These are phyloP conservation scores for Sapajus apella DNA, from an alignment of 2,113 vertebrate genomes.

Conservation along the genomic window DNA sequence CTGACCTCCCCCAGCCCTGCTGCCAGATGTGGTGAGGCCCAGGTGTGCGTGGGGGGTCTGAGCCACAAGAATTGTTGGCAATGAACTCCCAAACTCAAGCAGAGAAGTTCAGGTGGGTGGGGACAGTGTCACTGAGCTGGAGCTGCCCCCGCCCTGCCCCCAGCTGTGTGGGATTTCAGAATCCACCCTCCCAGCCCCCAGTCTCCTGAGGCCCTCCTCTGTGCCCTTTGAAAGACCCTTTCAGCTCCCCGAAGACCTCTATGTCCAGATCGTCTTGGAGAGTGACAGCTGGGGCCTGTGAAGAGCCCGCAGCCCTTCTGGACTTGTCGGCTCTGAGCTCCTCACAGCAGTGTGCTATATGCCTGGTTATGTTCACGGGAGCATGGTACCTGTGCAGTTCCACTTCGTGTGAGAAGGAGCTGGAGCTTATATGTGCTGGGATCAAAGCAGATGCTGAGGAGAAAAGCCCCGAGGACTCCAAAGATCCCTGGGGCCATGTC, in stretches of 20 bases:
- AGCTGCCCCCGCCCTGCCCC: not conserved
- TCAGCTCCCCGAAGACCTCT: not conserved
- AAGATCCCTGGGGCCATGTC: not conserved
- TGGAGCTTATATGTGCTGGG: not conserved
- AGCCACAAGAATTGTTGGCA: not conserved
- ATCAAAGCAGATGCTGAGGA: not conserved
- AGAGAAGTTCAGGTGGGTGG: not conserved
- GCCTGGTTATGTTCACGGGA: not conserved
- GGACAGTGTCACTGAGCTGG: not conserved
- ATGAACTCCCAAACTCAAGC: not conserved
- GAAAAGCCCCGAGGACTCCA: not conserved
- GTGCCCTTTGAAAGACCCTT: not conserved
- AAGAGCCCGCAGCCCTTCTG: too few relatives aligned
- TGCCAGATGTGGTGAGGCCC: constrained; percentile 57
- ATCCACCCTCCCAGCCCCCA: not conserved
- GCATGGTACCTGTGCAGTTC: not conserved
- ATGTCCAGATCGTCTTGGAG: not conserved
- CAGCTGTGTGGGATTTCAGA: not conserved
- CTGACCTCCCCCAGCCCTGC: not conserved
- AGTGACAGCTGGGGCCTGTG: not conserved
- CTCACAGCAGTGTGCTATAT: not conserved
- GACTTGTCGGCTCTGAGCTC: not conserved
- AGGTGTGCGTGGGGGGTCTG: not conserved
- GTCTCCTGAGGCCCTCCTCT: not conserved
- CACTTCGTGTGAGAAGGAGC: not conserved